A percentile compares a stretch with the other conserved stretches of the same genome.
Evolutionary conservation across 2,888 invertebrate genomes (phyloP).

Genomic region (Caenorhabditis afra): DNA sequence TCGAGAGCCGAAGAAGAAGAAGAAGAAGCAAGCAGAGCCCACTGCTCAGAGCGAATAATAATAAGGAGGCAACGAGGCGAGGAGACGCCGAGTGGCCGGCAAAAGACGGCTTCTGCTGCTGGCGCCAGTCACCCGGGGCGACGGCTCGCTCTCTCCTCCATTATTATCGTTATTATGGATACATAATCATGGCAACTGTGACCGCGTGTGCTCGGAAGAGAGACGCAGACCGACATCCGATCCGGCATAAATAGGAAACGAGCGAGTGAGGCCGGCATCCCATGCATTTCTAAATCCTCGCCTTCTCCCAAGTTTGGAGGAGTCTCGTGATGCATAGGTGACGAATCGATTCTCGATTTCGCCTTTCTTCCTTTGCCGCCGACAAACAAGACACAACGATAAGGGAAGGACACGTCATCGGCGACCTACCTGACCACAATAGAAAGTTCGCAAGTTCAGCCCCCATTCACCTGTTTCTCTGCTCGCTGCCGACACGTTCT

Average conservation of each 20-base stretch:
- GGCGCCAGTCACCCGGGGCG: conserved; percentile 11
- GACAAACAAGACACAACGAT: conserved; percentile 4
- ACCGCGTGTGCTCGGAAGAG: not conserved
- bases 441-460: not conserved
- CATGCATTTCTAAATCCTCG: conserved; percentile 40
- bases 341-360: conserved; percentile 34
- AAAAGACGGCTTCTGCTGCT: not conserved
- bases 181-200: conserved; percentile 15
- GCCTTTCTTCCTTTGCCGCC: conserved; percentile 14
- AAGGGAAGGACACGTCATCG: not conserved
- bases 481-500: conserved; percentile 31
- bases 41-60: conserved; percentile 28
- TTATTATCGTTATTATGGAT: conserved; percentile 11
- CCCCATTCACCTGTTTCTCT: conserved; percentile 37
- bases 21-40: too few species aligned
- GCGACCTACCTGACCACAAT: not conserved
- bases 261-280: conserved; percentile 6
- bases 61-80: conserved; percentile 26
- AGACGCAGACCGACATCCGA: conserved; percentile 2
- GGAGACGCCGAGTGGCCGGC: conserved; percentile 14
- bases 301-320: conserved; percentile 16
- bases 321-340: conserved; percentile 27
- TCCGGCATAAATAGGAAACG: conserved; percentile 28
- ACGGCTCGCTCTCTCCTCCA: not conserved
- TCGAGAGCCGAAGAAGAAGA: conserved; percentile 9